Evolutionary conservation across 1,140 invertebrate species (phyloP), one percentile per base, ranked within the genome.

Genomic region (Drosophila rufa): DNA sequence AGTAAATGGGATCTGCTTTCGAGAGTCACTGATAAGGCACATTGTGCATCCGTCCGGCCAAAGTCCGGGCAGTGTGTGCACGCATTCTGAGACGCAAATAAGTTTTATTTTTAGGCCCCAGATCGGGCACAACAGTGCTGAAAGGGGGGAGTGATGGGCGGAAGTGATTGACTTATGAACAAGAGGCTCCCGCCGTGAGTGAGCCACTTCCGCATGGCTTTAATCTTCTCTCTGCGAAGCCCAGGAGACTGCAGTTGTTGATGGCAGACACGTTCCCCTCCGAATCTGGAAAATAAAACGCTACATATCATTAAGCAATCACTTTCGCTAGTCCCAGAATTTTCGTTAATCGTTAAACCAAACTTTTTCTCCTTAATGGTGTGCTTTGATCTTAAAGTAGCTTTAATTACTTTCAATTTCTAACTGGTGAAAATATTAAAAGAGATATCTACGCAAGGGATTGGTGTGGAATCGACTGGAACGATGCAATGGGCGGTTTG

Each of bases 391-490:
- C 33, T 42, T 17, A 15, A 42, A 38, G 19, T 9, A n/a, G 12
- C 19, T 42, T 68, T 69, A 42, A 48, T 48, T 42, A 42, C 33
- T 58, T 48, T 40, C 15, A 25, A 57, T 57, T 71, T 69, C n/a
- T 1, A 50, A 71, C 25, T 69, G 60, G 46, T 51, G 19, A 53
- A 69, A 69, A 65, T 22, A 19, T 33, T 25, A 36, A 27, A 33
- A 51, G 36, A 25, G 40, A 45, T 58, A 70, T 70, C 33, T 58
- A 17, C 33, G 36, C 67, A 33, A 27, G 30, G 67, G 19, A 59
- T 33, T 43, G 51, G 4, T 43, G 69, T 53, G 40, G 61, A 68
- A 43, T 77, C 38, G 55, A 77, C 55, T 77, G 73, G 40, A 77
- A 76, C 60, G 27, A 25, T 15, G 68, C 19, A 15, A 15, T 9